Evolutionary conservation across 2,797 vertebrate genomes (phyloP).

Genomic region (Peromyscus aztecus): DNA sequence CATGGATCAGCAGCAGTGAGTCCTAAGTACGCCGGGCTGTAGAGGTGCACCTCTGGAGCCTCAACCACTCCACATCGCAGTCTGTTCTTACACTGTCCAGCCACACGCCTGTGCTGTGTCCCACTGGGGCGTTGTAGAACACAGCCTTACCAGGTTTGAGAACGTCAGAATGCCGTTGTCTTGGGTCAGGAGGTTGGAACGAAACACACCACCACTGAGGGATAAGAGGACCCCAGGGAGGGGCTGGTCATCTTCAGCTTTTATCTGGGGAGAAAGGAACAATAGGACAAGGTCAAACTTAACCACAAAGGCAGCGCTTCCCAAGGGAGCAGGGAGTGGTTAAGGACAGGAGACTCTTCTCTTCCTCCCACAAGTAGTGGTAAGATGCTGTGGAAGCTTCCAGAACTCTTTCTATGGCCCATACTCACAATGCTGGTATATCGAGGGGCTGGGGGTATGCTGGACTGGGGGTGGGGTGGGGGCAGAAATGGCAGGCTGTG

Average conservation of each 20-base stretch:
- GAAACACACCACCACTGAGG: conserved; percentile 96
- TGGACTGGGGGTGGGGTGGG: too few species aligned
- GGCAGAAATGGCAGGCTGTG: background rate
- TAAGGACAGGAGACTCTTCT: too few species aligned
- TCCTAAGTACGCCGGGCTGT: conserved; percentile 29
- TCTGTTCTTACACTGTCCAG: conserved; percentile 68
- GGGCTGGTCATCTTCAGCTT: conserved; percentile 94
- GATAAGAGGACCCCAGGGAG: conserved; percentile 98
- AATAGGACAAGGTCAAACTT: background rate
- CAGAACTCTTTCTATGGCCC: background rate
- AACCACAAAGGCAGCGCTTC: fast-evolving
- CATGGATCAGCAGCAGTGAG: conserved; percentile 10
- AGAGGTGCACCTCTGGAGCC: conserved; percentile 58
- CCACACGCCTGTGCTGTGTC: background rate
- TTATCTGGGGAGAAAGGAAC: conserved; percentile 90
- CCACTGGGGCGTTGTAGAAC: background rate
- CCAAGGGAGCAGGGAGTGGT: background rate
- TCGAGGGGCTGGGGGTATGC: background rate
- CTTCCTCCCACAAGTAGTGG: background rate
- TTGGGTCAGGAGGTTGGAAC: conserved; percentile 97
- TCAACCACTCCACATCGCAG: background rate
- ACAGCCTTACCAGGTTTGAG: conserved; percentile 93
- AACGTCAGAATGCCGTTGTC: conserved; percentile 97
- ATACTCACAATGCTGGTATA: background rate
- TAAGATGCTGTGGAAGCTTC: background rate